These are phyloP conservation scores for Craseonycteris thonglongyai DNA, from an alignment of 2,113 vertebrate species.

Conservation along the genomic window DNA sequence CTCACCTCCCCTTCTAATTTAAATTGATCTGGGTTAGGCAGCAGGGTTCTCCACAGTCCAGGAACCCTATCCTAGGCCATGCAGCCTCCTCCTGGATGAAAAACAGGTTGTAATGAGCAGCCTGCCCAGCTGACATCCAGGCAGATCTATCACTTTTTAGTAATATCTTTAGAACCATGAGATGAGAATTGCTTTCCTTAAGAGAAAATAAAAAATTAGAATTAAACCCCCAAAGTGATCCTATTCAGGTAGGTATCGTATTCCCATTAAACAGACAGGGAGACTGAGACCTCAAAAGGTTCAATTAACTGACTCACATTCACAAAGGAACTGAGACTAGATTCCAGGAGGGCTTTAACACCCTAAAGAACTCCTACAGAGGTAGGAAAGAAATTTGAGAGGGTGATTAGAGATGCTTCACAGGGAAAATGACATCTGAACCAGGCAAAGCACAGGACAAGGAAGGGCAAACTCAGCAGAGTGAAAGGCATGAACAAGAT, in stretches of 20 bases:
- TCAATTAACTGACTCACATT: background rate
- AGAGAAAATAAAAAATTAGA: background rate
- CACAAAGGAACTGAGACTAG: background rate
- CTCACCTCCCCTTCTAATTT: background rate
- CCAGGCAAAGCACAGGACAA: background rate
- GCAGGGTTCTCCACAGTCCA: background rate
- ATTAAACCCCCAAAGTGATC: background rate
- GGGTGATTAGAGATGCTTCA: background rate
- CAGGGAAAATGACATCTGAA: background rate
- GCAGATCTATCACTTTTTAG: background rate
- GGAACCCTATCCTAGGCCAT: background rate
- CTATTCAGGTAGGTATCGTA: background rate
- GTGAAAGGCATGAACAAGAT: background rate
- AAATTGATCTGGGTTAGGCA: background rate
- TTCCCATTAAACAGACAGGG: background rate
- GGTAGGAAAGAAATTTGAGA: background rate
- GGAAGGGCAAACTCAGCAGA: background rate
- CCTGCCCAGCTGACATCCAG: background rate
- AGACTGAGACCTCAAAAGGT: background rate
- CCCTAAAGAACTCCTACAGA: background rate
- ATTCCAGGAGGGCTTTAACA: background rate
- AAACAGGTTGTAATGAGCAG: background rate
- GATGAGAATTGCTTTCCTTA: background rate
- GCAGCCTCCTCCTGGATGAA: background rate
- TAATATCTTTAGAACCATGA: conserved; percentile 5